A percentile compares a stretch with the other conserved stretches of the same genome.
Conservation (phyloP, 2,888 invertebrate genomes). For the Elgonia sp. region DNA sequence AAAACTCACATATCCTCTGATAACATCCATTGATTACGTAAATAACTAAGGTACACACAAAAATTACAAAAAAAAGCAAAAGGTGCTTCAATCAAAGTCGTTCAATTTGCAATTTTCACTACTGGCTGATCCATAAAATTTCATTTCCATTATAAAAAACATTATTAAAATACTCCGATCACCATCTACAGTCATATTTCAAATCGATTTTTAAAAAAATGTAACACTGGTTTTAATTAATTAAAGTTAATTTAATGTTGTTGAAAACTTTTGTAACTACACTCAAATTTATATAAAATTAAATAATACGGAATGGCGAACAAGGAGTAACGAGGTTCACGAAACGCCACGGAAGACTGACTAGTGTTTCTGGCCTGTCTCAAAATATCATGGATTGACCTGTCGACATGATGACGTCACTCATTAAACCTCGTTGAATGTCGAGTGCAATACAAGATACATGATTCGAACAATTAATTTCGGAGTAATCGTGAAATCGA, state of each 20-base stretch:
- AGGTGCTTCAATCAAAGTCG: background rate
- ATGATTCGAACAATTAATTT: slow-evolving; percentile 70
- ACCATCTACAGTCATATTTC: too few relatives aligned
- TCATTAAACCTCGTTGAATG: slow-evolving; percentile 85
- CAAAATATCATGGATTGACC: slow-evolving; percentile 86
- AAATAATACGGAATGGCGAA: slow-evolving; percentile 54
- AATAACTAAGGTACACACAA: slow-evolving; percentile 3
- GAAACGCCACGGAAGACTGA: slow-evolving; percentile 79
- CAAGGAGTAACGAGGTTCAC: slow-evolving; percentile 73
- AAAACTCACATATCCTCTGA: slow-evolving; percentile 84
- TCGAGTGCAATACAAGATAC: slow-evolving; percentile 68
- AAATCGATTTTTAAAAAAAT: background rate
- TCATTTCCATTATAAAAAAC: background rate
- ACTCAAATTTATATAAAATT: slow-evolving; percentile 37
- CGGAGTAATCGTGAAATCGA: slow-evolving; percentile 57
- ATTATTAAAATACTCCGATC: too few relatives aligned
- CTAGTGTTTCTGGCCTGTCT: slow-evolving; percentile 83
- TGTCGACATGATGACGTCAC: slow-evolving; percentile 86
- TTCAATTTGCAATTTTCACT: background rate
- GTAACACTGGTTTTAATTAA: background rate
- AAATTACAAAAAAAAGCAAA: slow-evolving; percentile 8
- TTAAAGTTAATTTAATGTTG: background rate
- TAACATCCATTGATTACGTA: slow-evolving; percentile 81
- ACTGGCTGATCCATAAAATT: background rate
- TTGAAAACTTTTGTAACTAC: background rate